phyloP scores from a whole-genome alignment of 2,888 invertebrate genomes.

The Sclerodermus sp. region DNA sequence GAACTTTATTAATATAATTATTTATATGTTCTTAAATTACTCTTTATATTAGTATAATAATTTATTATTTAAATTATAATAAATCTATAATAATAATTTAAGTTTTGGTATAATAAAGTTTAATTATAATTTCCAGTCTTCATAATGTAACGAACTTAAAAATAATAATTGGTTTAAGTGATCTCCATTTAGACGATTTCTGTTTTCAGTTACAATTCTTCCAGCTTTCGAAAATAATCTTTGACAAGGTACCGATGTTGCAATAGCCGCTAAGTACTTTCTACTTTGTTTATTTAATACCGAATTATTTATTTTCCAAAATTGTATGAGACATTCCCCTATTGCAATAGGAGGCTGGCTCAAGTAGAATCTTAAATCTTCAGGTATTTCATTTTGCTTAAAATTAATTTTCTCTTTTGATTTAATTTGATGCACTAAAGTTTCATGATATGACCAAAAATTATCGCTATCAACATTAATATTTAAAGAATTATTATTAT shows the following conservation, averaged over 20 bases:
- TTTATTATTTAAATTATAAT: no score
- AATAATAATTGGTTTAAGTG: constrained; percentile 17
- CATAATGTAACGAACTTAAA: constrained; percentile 4
- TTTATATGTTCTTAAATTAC: no score
- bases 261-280: constrained; percentile 11
- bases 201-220: constrained; percentile 1
- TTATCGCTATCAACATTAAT: background rate
- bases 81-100: no score
- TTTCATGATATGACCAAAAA: constrained; percentile 20
- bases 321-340: constrained; percentile 10
- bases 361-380: constrained; percentile 20
- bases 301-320: constrained; percentile 7
- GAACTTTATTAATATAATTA: no score
- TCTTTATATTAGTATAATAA: no score
- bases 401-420: constrained; percentile 8
- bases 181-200: constrained; percentile 10
- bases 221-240: constrained; percentile 14
- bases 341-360: constrained; percentile 12
- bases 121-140: no score
- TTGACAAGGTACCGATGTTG: constrained; percentile 13
- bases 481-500: no score
- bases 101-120: no score
- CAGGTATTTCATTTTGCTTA: constrained; percentile 17
- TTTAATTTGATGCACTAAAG: constrained; percentile 12
- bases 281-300: constrained; percentile 12